These are phyloP conservation scores for Choloepus hoffmanni DNA, from an alignment of 2,113 vertebrate species.

Conservation along the genomic window DNA sequence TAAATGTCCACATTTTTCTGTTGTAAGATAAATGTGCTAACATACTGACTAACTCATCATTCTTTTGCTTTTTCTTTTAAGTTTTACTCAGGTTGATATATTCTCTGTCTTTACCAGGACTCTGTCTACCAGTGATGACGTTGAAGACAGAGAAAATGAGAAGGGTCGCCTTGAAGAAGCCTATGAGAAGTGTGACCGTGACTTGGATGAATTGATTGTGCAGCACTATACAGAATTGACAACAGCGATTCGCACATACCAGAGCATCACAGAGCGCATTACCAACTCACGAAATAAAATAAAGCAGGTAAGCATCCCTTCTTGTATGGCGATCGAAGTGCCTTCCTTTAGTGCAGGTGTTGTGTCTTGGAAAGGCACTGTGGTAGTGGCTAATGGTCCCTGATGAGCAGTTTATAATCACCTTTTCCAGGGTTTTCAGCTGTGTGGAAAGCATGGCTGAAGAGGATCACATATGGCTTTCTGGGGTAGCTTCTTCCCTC, in stretches of 20 bases:
- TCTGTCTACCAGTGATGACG: slow-evolving; percentile 95
- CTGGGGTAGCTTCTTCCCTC: not conserved
- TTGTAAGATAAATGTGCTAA: not conserved
- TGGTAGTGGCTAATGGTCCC: not conserved
- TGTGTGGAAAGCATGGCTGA: not conserved
- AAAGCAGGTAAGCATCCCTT: slow-evolving; percentile 90
- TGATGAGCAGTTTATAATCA: not conserved
- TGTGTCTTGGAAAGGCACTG: not conserved
- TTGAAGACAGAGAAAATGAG: slow-evolving; percentile 96
- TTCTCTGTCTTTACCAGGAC: slow-evolving; percentile 83
- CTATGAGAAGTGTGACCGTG: slow-evolving; percentile 96
- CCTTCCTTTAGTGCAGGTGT: not conserved
- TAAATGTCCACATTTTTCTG: not conserved
- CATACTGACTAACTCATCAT: not conserved
- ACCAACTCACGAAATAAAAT: slow-evolving; percentile 98
- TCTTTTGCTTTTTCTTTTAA: not conserved
- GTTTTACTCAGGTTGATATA: not conserved
- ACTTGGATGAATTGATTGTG: slow-evolving; percentile 95
- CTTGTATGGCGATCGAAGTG: rapidly evolving
- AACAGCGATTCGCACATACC: slow-evolving; percentile 97
- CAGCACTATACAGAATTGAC: slow-evolving; percentile 98
- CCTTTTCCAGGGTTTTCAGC: not conserved
- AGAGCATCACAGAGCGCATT: slow-evolving; percentile 99
- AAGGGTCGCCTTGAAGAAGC: slow-evolving; percentile 97
- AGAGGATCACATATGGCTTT: not conserved